Evolutionary conservation across 2,888 invertebrate species (phyloP), one percentile per base, ranked within the genome.

Genomic region (Caenorhabditis sulstoni): DNA sequence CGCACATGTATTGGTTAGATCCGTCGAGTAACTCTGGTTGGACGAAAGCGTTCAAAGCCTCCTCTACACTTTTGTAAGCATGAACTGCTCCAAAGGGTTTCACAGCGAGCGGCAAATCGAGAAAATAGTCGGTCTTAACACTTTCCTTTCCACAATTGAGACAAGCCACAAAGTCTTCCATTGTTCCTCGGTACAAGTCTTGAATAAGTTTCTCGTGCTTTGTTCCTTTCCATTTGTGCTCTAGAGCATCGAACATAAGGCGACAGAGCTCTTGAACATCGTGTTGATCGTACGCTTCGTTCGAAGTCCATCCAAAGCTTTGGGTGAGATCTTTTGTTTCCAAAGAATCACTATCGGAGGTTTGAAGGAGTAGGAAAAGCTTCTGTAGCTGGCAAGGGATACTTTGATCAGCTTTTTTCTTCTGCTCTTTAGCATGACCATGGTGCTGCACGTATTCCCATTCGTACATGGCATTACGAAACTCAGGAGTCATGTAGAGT

Each of bases 221-320:
- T 1, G 95, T 95, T 1, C 77, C 81, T 85, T 94, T 94, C 91
- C 95, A 95, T 87, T 94, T 94, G 84, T 94, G 93, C 90, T 95
- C 95, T 53, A 96, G 91, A 0, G 95, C 95, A 90, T 96, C 95
- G 90, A 96, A 95, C 94, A 96, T 95, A 9, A 95, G 94, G 52
- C 95, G 93, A 90, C 95, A 95, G 66, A 96, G 91, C 90, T 96
- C 95, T 90, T 96, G 95, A 61, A 96, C 95, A 90, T 96, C 96
- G 90, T 96, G 96, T 89, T 96, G 96, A 87, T 95, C 95, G 94
- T 95, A 95, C 0, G 95, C 95, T 91, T 95, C 95, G 75, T 94
- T 94, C 47, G 94, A 94, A 89, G 95, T 94, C 96, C 96, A 96
- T 29, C 95, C 95, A 91, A 96, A 96, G 90, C 95, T 95, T 81